A percentile compares a stretch with the other conserved stretches of the same genome.
Conservation (phyloP, 2,888 invertebrate genomes). For the Eurytoma californica region DNA sequence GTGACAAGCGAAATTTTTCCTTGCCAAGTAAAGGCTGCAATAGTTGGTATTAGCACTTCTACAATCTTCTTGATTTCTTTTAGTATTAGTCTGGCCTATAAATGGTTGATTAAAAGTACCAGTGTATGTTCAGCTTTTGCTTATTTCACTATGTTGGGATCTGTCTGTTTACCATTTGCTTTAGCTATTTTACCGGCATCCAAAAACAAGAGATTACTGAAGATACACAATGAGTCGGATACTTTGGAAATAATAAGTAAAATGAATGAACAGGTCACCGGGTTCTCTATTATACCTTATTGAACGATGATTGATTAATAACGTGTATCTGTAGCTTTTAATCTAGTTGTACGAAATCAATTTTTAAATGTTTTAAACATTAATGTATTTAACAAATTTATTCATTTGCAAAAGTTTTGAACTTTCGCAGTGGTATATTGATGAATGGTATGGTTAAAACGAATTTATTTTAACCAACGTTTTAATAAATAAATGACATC, state of each 20-base stretch:
- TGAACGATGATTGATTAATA: too few relatives aligned
- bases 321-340: too few relatives aligned
- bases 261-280: too few relatives aligned
- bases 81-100: constrained; percentile 52
- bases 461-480: too few relatives aligned
- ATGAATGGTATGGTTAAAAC: too few relatives aligned
- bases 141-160: constrained; percentile 57
- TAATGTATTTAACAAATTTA: too few relatives aligned
- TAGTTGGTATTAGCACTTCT: constrained; percentile 54
- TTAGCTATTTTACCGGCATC: constrained; percentile 57
- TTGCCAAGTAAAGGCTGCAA: constrained; percentile 56
- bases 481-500: too few relatives aligned
- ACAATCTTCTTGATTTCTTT: constrained; percentile 57
- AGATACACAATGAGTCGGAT: constrained; percentile 59
- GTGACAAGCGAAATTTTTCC: constrained; percentile 61
- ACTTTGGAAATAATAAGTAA: too few relatives aligned
- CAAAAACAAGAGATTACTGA: constrained; percentile 53
- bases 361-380: background rate
- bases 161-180: constrained; percentile 56
- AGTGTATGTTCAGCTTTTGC: constrained; percentile 58
- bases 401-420: too few relatives aligned
- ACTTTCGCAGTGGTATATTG: too few relatives aligned
- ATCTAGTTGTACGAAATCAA: too few relatives aligned
- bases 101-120: constrained; percentile 35
- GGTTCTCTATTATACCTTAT: too few relatives aligned